A percentile compares a stretch with the other conserved stretches of the same genome.
Conservation (phyloP, 37 sponge, comb jelly and placozoan species). For the Axinella damicornis region DNA sequence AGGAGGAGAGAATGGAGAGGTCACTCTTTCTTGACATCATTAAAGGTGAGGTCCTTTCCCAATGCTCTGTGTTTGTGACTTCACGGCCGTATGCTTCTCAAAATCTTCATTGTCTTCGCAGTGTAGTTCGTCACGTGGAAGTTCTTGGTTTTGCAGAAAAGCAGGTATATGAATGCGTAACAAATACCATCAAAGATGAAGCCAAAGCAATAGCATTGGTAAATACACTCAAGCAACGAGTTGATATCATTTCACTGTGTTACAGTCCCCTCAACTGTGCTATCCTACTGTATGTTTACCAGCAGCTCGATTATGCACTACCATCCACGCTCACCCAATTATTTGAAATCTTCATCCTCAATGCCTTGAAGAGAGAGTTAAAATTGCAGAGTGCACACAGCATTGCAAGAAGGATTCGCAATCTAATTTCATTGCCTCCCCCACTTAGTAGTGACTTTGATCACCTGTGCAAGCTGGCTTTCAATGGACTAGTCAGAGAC, state of each 20-base stretch:
- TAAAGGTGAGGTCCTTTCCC: background rate
- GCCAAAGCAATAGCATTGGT: background rate
- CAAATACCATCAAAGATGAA: background rate
- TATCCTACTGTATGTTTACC: background rate
- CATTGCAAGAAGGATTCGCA: background rate
- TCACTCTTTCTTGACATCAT: background rate
- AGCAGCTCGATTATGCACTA: background rate
- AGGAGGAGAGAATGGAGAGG: too few relatives aligned
- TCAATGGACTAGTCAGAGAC: background rate
- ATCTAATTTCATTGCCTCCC: background rate
- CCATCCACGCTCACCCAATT: background rate
- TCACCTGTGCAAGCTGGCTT: background rate
- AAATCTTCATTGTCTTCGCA: background rate
- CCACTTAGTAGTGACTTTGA: background rate
- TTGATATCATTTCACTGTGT: background rate
- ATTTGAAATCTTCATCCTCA: background rate
- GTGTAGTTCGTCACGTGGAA: background rate
- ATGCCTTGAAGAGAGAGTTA: background rate
- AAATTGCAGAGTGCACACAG: background rate
- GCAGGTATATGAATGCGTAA: background rate
- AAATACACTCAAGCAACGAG: background rate
- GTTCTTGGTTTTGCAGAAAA: constrained; percentile 8
- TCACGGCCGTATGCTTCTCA: constrained; percentile 7
- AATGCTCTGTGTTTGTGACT: background rate
- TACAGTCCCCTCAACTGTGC: background rate